These are phyloP conservation scores for Rapana venosa DNA, from an alignment of 2,888 invertebrate species.

Conservation along the genomic window DNA sequence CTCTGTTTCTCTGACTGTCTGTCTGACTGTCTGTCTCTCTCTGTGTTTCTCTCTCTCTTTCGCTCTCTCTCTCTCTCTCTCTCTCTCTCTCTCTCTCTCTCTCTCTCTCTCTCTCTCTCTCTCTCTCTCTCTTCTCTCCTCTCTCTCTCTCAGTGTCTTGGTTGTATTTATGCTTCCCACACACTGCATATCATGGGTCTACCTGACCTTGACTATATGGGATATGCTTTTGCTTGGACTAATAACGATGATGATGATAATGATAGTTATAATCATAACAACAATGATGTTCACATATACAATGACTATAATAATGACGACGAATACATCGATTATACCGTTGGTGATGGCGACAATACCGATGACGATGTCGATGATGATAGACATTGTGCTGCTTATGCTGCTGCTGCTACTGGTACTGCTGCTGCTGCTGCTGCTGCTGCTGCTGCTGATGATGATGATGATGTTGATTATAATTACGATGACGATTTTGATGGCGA, in stretches of 20 bases:
- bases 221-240: background rate
- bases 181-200: too few species aligned
- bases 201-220: too few species aligned
- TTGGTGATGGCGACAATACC: background rate
- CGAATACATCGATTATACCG: background rate
- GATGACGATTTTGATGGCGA: background rate
- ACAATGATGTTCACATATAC: background rate
- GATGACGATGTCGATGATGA: background rate
- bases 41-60: background rate
- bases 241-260: background rate
- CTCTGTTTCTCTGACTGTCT: background rate
- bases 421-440: background rate
- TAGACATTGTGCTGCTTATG: background rate
- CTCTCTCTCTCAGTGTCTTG: background rate
- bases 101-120: background rate
- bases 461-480: background rate
- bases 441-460: background rate
- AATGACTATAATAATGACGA: background rate
- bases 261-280: background rate
- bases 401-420: background rate
- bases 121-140: background rate
- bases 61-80: constrained; percentile 10
- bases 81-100: constrained; percentile 18
- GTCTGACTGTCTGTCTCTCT: background rate
- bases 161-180: too few species aligned